Evolutionary conservation across 1,140 invertebrate genomes (phyloP).

Genomic region (Caenorhabditis elegans): WBcel235 BX284605.5:5547001-5547500

Average conservation of each 20-base stretch:
- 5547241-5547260: constrained; percentile 22
- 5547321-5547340: constrained; percentile 37
- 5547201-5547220: constrained; percentile 32
- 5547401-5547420: constrained; percentile 43
- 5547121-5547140: not conserved
- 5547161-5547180: not conserved
- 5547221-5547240: constrained; percentile 25
- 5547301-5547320: constrained; percentile 47
- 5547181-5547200: constrained; percentile 22
- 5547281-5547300: constrained; percentile 31
- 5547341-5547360: constrained; percentile 47
- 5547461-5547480: not conserved
- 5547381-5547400: constrained; percentile 42
- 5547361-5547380: constrained; percentile 48
- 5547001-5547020: not conserved
- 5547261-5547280: not conserved
- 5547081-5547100: not conserved
- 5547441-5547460: not conserved
- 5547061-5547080: constrained; percentile 23
- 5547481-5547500: not conserved
- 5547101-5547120: constrained; percentile 21
- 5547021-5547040: not conserved
- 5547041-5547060: constrained; percentile 33
- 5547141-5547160: not conserved
- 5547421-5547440: constrained; percentile 40